Evolutionary conservation across 2,797 vertebrate genomes (phyloP), one percentile per base, ranked within the genome.

Genomic region (Salarias fasciatus): DNA sequence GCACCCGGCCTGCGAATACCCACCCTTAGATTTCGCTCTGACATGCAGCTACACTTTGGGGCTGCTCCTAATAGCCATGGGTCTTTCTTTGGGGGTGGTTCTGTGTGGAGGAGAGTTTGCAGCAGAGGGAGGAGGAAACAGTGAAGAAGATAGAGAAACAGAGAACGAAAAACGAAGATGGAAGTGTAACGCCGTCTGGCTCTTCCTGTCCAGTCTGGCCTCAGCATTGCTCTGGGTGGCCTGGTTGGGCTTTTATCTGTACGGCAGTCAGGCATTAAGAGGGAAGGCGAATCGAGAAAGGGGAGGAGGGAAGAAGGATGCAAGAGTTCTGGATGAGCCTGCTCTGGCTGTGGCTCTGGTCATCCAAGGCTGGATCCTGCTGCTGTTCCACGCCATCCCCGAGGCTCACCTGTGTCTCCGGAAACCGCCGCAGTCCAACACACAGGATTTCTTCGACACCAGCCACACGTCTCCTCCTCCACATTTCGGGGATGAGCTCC

Each of bases 181-280:
- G 96, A 95, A 96, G 81, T 95, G 95, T 53, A 96, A 96, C 0
- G 96, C 94, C 2, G 89, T 94, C 28, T 97, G 96, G 91, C 91
- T 99, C 63, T 94, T 98, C 75, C 73, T 97, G 63, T 94, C 96
- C 0, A 93, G 94, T 42, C 86, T 97, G 40, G 90, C 96, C 3
- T 98, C 96, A 0, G 77, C 94, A 10, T 79, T 99, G 63, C 93
- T 98, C 42, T 99, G 97, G 97, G 95, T 94, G 1, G 94, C 95
- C 72, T 99, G 97, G 97, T 90, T 97, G 66, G 94, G 94, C 50
- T 96, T 99, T 91, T 99, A 99, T 69, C 95, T 99, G 6, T 98
- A 96, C 0, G 96, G 95, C 52, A 95, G 95, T 0, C 83, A 91
- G 1, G 79, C 87, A 30, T 77, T 95, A 55, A 86, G 79, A n/a